A percentile compares a stretch with the other conserved stretches of the same genome.
These are phyloP conservation scores for Drosophila nannoptera DNA, from an alignment of 1,140 invertebrate species.

Conservation along the genomic window DNA sequence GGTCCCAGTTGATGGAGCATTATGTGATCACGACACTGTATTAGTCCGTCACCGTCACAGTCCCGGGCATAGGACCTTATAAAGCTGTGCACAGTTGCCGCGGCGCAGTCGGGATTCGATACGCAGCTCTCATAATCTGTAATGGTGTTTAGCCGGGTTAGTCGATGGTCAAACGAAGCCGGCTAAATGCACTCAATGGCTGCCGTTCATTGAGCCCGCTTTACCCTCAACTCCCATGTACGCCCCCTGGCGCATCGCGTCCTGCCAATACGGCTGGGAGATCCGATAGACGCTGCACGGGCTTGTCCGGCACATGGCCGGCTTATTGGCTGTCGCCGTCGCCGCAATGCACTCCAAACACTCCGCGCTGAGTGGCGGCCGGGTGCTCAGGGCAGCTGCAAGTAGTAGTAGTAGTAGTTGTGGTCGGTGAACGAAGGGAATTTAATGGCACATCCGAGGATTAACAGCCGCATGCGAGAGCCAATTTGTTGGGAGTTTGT, in stretches of 20 bases:
- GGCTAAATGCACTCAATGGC: neutral
- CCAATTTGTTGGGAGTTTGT: too few species aligned
- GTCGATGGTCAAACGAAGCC: conserved; percentile 5
- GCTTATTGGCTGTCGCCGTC: conserved; percentile 40
- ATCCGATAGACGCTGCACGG: conserved; percentile 70
- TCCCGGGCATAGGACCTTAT: conserved; percentile 45
- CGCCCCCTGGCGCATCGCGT: conserved; percentile 30
- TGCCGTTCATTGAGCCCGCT: conserved; percentile 19
- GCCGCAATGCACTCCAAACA: conserved; percentile 54
- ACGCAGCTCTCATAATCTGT: conserved; percentile 57
- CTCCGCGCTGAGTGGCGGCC: conserved; percentile 23
- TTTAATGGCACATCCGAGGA: neutral
- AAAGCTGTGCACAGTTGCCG: conserved; percentile 47
- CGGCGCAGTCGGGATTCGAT: conserved; percentile 34
- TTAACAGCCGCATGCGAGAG: too few species aligned
- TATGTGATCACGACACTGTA: conserved; percentile 64
- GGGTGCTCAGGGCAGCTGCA: conserved; percentile 6
- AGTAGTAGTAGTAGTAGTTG: too few species aligned
- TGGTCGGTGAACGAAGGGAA: neutral
- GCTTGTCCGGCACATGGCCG: conserved; percentile 29
- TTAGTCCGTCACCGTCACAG: conserved; percentile 60
- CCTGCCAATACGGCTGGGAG: conserved; percentile 62
- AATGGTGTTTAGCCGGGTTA: conserved; percentile 7
- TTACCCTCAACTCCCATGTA: conserved; percentile 13
- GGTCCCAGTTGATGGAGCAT: conserved; percentile 61